phyloP scores from a whole-genome alignment of 2,797 vertebrate species.

The Falco cherrug region DNA sequence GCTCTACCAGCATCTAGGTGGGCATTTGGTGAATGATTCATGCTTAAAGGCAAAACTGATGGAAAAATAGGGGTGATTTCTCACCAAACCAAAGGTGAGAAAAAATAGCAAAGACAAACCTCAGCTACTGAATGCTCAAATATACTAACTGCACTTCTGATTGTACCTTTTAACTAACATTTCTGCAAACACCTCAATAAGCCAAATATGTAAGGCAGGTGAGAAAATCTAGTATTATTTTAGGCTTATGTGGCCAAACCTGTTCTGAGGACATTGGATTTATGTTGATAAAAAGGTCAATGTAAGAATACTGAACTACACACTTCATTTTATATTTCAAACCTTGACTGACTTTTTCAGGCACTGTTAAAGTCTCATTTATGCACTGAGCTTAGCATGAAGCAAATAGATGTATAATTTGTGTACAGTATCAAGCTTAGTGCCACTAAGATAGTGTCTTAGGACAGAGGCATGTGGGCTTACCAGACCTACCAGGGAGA shows the following conservation, averaged over 20 bases:
- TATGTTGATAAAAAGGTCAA: not conserved
- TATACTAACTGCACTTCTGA: not conserved
- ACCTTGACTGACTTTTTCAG: conserved; percentile 34
- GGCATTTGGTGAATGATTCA: not conserved
- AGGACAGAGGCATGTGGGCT: not conserved
- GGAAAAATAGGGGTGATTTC: conserved; percentile 9
- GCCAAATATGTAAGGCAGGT: not conserved
- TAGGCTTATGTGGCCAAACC: not conserved
- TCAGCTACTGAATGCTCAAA: not conserved
- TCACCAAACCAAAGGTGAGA: not conserved
- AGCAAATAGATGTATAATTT: not conserved
- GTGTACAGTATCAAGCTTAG: not conserved
- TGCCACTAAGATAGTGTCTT: not conserved
- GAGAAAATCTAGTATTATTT: conserved; percentile 43
- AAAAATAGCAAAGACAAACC: not conserved
- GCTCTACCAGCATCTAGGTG: not conserved
- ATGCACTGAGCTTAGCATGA: not conserved
- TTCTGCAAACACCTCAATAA: conserved; percentile 10
- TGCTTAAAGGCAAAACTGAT: not conserved
- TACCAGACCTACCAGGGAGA: not conserved
- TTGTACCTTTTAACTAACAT: not conserved
- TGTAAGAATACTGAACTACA: not conserved
- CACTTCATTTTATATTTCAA: not conserved
- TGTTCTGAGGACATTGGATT: not conserved
- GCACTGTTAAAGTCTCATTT: conserved; percentile 28